Base-by-base conservation (phyloP, 2,797 vertebrate species). In the Esox lucius region DNA sequence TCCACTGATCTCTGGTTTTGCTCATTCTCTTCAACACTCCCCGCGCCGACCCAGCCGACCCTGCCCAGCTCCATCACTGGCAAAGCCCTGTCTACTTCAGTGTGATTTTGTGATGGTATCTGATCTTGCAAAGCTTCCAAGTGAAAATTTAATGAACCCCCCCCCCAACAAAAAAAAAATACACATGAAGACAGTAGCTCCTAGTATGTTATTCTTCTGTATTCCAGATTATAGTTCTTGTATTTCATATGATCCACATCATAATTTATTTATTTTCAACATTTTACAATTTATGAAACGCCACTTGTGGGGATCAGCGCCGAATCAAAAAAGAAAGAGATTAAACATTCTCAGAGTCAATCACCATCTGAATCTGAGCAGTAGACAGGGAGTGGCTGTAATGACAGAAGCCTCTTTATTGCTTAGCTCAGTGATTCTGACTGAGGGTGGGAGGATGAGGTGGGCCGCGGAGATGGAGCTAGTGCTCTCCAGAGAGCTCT, bases 1-100 rank as follows among this genome's bases (percentile, higher is more conserved):
- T 80, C 71, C 78, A 82, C 87, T 86, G 84, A 90, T 87, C 88
- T 89, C 49, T 74, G 87, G 86, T 90, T 81, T 81, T 81, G 73
- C 79, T 68, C 65, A 3, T 33, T 67, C 35, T 42, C 35, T 24
- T n/a, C 66, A 39, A 9, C 9, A 24, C n/a, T 17, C 9, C 35
- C 19, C n/a, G 4, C 35, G 19, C 74, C 74, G 71, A 77, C 83
- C 73, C 70, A 3, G 75, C 68, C 51, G 72, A 80, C 17, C 33
- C 35, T 11, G 19, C 19, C 39, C 49, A 28, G 77, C 88, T 76
- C 73, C 70, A 64, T 56, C 66, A 59, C 78, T 76, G 35, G 22
- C 70, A 11, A 72, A 70, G 71, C 71, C 77, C 81, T 56, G 76
- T 84, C 84, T 83, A 74, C 15, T 70, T 64, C 71, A 1, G 73